These are phyloP conservation scores for Drosophila mercatorum DNA, from an alignment of 2,888 invertebrate genomes.

Conservation along the genomic window DNA sequence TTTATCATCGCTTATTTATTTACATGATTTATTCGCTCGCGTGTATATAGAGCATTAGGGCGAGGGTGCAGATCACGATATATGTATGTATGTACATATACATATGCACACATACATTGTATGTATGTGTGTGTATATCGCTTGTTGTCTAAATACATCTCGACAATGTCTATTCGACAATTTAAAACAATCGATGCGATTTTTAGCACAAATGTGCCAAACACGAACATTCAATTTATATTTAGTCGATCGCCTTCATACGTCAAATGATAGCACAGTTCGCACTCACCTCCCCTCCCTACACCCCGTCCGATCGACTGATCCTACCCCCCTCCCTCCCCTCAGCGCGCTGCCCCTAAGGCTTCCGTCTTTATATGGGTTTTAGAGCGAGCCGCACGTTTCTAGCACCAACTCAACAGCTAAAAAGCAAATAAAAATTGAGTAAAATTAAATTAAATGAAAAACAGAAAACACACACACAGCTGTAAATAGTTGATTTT, in stretches of 20 bases:
- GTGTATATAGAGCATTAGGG: conserved; percentile 12
- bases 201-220: conserved; percentile 78
- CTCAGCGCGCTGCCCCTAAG: background rate
- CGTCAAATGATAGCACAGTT: conserved; percentile 57
- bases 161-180: conserved; percentile 54
- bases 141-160: conserved; percentile 47
- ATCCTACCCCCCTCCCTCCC: background rate
- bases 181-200: conserved; percentile 78
- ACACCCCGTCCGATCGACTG: no score
- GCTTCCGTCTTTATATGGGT: conserved; percentile 23
- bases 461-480: background rate
- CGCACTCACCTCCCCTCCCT: background rate
- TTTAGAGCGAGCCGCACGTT: conserved; percentile 26
- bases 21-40: conserved; percentile 4
- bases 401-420: conserved; percentile 23
- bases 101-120: conserved; percentile 1
- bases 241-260: conserved; percentile 72
- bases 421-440: conserved; percentile 12
- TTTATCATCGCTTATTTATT: conserved; percentile 37
- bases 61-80: conserved; percentile 25
- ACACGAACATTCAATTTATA: conserved; percentile 70
- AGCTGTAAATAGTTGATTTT: background rate
- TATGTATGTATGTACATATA: background rate
- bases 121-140: conserved; percentile 17
- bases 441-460: conserved; percentile 11